Conservation (phyloP, 2,797 vertebrate genomes). For the Lagocephalus sceleratus region DNA sequence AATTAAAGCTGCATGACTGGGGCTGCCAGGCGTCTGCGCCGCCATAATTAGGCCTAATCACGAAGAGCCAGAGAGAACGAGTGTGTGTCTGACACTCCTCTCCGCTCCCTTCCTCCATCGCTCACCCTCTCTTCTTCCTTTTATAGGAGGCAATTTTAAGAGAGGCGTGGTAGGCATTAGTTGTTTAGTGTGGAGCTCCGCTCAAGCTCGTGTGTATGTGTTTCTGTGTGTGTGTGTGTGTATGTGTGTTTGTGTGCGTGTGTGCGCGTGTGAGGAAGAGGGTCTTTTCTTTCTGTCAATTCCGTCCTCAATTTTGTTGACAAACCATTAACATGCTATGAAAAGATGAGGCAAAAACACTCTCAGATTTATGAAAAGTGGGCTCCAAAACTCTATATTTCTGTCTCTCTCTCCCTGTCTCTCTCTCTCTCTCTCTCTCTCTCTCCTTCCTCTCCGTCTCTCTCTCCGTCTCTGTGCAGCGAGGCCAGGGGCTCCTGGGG, state of each 20-base stretch:
- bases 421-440: not conserved
- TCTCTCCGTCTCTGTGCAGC: slow-evolving; percentile 56
- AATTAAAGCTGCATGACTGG: slow-evolving; percentile 93
- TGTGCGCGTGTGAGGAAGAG: slow-evolving; percentile 13
- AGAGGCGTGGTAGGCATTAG: slow-evolving; percentile 79
- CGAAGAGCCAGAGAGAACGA: slow-evolving; percentile 66
- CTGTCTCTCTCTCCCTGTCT: slow-evolving; percentile 1
- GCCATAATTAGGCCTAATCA: slow-evolving; percentile 98
- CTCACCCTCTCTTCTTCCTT: slow-evolving; percentile 63
- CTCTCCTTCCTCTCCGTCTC: slow-evolving; percentile 22
- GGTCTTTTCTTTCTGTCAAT: slow-evolving; percentile 27
- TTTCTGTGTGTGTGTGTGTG: slow-evolving; percentile 27
- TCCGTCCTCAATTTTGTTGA: slow-evolving; percentile 48
- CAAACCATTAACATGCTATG: slow-evolving; percentile 55
- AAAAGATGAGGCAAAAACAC: slow-evolving; percentile 48
- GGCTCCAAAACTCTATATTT: slow-evolving; percentile 37
- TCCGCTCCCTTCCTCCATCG: slow-evolving; percentile 61
- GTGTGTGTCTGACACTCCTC: slow-evolving; percentile 71
- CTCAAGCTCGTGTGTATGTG: no score
- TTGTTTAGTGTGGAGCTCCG: slow-evolving; percentile 58
- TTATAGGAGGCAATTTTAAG: slow-evolving; percentile 86
- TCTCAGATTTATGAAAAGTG: slow-evolving; percentile 37
- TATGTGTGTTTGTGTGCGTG: slow-evolving; percentile 15
- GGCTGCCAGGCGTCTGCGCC: slow-evolving; percentile 89
- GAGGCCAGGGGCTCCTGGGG: slow-evolving; percentile 74